Conservation (phyloP, 2,797 vertebrate species). For the Numenius phaeopus region DNA sequence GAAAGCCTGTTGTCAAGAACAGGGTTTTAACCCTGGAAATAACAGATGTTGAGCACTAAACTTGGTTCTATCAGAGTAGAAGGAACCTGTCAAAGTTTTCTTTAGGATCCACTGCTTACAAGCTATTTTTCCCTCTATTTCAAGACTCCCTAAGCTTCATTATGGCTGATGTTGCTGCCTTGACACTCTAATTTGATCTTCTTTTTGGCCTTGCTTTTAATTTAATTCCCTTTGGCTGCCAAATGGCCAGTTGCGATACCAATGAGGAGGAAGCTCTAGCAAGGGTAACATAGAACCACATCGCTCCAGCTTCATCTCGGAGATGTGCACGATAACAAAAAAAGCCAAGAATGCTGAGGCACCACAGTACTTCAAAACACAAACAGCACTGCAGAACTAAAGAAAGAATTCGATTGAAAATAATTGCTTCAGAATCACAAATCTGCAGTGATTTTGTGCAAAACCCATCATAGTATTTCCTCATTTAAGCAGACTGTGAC, state of each 20-base stretch:
- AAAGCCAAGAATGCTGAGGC: neutral
- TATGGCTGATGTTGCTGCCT: neutral
- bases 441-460: neutral
- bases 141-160: neutral
- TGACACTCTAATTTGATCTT: neutral
- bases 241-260: neutral
- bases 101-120: neutral
- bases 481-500: neutral
- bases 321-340: neutral
- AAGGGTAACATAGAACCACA: neutral
- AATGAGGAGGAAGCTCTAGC: neutral
- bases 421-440: neutral
- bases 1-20: neutral
- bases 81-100: neutral
- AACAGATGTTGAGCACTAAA: neutral
- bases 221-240: neutral
- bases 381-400: neutral
- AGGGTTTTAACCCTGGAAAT: slow-evolving; percentile 1
- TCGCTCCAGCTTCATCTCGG: neutral
- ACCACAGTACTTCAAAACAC: neutral
- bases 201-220: neutral
- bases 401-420: neutral
- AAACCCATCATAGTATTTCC: neutral
- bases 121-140: neutral
- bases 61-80: neutral